Evolutionary conservation across 2,113 vertebrate genomes (phyloP).

Genomic region (Misgurnus mizolepis): DNA sequence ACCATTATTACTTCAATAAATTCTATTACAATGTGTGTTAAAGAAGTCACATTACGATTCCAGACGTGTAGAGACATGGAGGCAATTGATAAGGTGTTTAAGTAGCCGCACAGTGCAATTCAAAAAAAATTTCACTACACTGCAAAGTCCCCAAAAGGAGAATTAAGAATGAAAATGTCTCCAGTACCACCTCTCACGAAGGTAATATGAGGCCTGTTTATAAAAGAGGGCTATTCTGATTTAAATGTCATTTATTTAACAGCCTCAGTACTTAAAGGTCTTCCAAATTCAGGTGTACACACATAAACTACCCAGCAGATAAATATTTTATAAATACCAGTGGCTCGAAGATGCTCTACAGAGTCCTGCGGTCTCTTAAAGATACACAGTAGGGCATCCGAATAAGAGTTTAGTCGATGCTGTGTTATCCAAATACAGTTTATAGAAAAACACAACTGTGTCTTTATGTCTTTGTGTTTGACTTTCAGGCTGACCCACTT

Average conservation of each 20-base stretch:
- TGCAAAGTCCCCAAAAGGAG: slow-evolving; percentile 31
- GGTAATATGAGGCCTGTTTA: slow-evolving; percentile 49
- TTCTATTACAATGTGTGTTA: not conserved
- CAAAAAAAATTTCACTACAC: slow-evolving; percentile 12
- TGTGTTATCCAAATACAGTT: slow-evolving; percentile 3
- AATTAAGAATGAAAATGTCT: slow-evolving; percentile 61
- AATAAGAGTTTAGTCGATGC: not conserved
- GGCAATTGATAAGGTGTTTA: not conserved
- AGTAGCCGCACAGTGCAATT: slow-evolving; percentile 13
- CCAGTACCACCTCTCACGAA: slow-evolving; percentile 6
- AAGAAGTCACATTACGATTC: not conserved
- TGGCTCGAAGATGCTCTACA: slow-evolving; percentile 12
- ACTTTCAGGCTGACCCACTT: slow-evolving; percentile 15
- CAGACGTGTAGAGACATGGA: not conserved
- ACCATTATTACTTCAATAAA: too few species aligned
- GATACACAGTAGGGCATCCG: not conserved
- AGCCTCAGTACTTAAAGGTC: slow-evolving; percentile 41
- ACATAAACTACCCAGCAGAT: not conserved
- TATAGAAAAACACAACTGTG: not conserved
- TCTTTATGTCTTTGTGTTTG: slow-evolving; percentile 18
- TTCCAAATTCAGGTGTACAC: not conserved
- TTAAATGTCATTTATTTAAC: slow-evolving; percentile 70
- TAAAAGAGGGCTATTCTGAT: slow-evolving; percentile 57
- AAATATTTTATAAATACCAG: slow-evolving; percentile 24
- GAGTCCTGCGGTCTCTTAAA: not conserved